Conservation (phyloP, 2,113 vertebrate genomes). For the Antechinus stuartii region DNA sequence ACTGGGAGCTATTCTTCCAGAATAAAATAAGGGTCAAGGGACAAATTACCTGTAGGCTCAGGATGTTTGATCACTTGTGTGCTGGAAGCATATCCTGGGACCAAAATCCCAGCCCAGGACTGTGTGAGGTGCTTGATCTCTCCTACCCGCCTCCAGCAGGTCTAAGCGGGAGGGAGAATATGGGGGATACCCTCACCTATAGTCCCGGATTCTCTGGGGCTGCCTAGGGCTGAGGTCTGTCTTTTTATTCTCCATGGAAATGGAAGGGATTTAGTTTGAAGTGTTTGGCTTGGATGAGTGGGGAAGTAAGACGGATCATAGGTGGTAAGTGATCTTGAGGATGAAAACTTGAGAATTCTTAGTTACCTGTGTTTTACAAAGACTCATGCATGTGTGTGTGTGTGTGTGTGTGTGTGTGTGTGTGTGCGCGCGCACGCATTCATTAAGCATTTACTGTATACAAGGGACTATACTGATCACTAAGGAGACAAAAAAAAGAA, state of each 20-base stretch:
- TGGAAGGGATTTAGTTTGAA: neutral
- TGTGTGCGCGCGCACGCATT: neutral
- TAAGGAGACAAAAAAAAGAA: neutral
- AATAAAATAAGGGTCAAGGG: neutral
- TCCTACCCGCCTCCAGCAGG: neutral
- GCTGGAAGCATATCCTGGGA: neutral
- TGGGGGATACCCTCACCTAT: neutral
- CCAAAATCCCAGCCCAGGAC: neutral
- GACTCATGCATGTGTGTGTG: neutral
- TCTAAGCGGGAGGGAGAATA: fast-evolving
- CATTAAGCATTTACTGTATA: neutral
- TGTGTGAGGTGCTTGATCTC: neutral
- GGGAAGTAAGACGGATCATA: neutral
- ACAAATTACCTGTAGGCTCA: neutral
- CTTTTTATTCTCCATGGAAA: neutral
- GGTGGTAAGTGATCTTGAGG: neutral
- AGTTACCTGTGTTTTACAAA: neutral
- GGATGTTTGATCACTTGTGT: neutral
- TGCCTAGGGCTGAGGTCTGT: neutral
- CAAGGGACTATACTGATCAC: neutral
- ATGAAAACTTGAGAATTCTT: neutral
- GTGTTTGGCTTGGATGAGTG: neutral
- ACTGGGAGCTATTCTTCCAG: neutral
- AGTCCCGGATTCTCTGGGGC: neutral
- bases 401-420: too few species aligned